Evolutionary conservation across 2,113 vertebrate genomes (phyloP), one percentile per base, ranked within the genome.

Genomic region (Aspidoscelis tigris): DNA sequence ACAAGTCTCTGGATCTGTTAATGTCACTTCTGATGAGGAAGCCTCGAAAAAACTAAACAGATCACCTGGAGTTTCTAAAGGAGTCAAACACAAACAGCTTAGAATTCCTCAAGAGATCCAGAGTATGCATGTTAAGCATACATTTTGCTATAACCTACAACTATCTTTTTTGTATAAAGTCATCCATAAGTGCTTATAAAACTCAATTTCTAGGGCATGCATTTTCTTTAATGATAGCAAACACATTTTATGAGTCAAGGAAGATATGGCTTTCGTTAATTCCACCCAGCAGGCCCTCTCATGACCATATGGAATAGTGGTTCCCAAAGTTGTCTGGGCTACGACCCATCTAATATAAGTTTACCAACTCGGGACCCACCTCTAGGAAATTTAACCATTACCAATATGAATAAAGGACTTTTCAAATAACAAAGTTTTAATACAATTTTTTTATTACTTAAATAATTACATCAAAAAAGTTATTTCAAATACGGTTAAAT

Each of bases 11-110:
- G 64, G 61, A 79, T 78, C 77, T 82, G 81, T 74, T 70, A 26
- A 2, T 12, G 58, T 81, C 24, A 74, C 39, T 66, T 41, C 69
- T 80, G 44, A 2, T 1, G 43, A 79, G 78, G 47, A 64, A 61
- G 44, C 3, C 64, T 43, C 33, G 6, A 58, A 71, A 14, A 16
- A 78, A 22, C 11, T 43, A 77, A 84, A 61, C 33, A 77, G 61
- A 43, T 24, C 22, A 68, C 22, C 21, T 76, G n/a, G 21, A 18
- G 73, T 39, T 44, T 43, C 84, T 75, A 66, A 78, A 70, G 73
- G 64, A 71, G 55, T 84, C 41, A 50, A 43, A 88, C 71, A 6
- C 50, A 14, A 75, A 61, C 73, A 71, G 76, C 53, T 10, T n/a
- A 47, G 3, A 41, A 7, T 58, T 76, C 70, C 76, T 24, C 50